Conservation (phyloP, 2,888 invertebrate species). For the Notodonta dromedarius region DNA sequence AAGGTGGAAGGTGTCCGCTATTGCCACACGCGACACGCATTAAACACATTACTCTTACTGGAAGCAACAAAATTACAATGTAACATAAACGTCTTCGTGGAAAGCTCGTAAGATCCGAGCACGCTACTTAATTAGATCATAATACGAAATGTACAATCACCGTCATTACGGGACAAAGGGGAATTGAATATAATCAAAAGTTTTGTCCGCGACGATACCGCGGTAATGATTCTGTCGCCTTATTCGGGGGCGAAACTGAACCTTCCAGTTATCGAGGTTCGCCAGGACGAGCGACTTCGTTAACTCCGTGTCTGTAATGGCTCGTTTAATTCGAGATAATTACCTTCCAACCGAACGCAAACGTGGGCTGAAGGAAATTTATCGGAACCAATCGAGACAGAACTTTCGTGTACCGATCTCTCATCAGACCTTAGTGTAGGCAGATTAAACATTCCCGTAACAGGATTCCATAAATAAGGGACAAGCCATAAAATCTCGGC, state of each 20-base stretch:
- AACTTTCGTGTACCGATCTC: constrained; percentile 51
- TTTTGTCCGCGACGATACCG: constrained; percentile 59
- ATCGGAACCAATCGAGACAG: constrained; percentile 54
- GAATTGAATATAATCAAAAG: constrained; percentile 64
- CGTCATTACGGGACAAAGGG: constrained; percentile 50
- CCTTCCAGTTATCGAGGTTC: constrained; percentile 67
- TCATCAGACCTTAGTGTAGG: constrained; percentile 53
- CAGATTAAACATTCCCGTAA: constrained; percentile 54
- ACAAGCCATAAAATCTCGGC: constrained; percentile 55
- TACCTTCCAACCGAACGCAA: constrained; percentile 67
- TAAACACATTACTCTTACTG: constrained; percentile 45
- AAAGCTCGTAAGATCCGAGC: constrained; percentile 44
- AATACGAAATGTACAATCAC: constrained; percentile 53
- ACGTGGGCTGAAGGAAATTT: constrained; percentile 67
- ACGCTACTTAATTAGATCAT: constrained; percentile 52
- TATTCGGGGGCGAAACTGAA: constrained; percentile 72
- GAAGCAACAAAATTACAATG: constrained; percentile 52
- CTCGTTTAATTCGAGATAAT: constrained; percentile 80
- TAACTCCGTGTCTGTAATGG: constrained; percentile 71
- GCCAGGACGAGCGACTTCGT: constrained; percentile 66
- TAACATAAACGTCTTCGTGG: constrained; percentile 47
- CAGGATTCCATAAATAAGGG: constrained; percentile 63
- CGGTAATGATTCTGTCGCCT: constrained; percentile 62
- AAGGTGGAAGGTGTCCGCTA: constrained; percentile 63
- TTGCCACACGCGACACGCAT: constrained; percentile 55